These are phyloP conservation scores for Drosophila bocki DNA, from an alignment of 1,140 invertebrate species.

Conservation along the genomic window DNA sequence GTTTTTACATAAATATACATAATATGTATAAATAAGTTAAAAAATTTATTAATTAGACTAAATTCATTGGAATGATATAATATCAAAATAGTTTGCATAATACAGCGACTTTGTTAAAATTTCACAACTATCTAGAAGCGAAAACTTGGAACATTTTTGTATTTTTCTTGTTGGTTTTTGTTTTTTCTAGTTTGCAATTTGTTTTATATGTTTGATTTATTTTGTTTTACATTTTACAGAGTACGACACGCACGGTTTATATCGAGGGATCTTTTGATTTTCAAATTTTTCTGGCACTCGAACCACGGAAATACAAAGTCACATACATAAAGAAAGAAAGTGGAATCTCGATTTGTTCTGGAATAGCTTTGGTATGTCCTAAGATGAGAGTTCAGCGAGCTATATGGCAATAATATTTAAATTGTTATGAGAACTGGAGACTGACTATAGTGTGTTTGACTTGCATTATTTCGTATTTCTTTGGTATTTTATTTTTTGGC, in stretches of 20 bases:
- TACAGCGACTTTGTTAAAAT: slow-evolving; percentile 76
- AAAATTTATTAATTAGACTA: slow-evolving; percentile 83
- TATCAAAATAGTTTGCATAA: slow-evolving; percentile 82
- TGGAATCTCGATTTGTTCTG: slow-evolving; percentile 18
- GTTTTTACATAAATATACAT: slow-evolving; percentile 78
- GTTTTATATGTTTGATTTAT: slow-evolving; percentile 19
- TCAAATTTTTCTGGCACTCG: slow-evolving; percentile 10
- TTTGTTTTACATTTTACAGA: slow-evolving; percentile 67
- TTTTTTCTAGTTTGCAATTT: slow-evolving; percentile 21
- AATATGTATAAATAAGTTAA: slow-evolving; percentile 83
- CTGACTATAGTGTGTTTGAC: slow-evolving; percentile 47
- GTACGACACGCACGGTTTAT: slow-evolving; percentile 63
- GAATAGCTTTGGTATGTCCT: slow-evolving; percentile 38
- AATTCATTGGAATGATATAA: slow-evolving; percentile 84
- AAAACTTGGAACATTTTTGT: slow-evolving; percentile 64
- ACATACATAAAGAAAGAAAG: slow-evolving; percentile 26
- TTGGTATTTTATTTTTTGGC: slow-evolving; percentile 71
- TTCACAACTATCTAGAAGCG: slow-evolving; percentile 82
- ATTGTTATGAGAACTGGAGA: slow-evolving; percentile 58
- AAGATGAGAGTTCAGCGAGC: slow-evolving; percentile 30
- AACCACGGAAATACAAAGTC: slow-evolving; percentile 27
- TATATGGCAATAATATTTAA: slow-evolving; percentile 39
- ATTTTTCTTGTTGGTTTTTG: slow-evolving; percentile 1
- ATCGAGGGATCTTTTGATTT: slow-evolving; percentile 53
- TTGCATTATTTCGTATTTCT: slow-evolving; percentile 48